Evolutionary conservation across 2,888 invertebrate species (phyloP).

Genomic region (Fragum sueziense): DNA sequence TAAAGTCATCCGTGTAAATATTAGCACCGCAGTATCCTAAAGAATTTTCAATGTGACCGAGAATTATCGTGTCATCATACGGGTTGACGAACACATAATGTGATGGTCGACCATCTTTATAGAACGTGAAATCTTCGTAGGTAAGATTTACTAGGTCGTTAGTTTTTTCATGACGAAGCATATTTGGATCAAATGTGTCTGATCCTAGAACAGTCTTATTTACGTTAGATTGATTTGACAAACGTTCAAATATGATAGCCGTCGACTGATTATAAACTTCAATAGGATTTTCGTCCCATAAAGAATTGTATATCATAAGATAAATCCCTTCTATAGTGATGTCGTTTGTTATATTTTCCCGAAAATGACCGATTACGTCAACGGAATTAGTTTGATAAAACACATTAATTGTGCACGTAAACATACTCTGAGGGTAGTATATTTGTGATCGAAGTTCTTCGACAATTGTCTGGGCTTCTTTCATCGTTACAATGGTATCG

Average conservation of each 20-base stretch:
- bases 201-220: not conserved
- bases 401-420: not conserved
- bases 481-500: not conserved
- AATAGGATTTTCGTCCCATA: not conserved
- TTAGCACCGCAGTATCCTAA: not conserved
- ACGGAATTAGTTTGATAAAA: not conserved
- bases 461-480: not conserved
- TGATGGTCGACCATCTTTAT: not conserved
- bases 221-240: not conserved
- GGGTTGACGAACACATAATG: not conserved
- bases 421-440: not conserved
- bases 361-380: not conserved
- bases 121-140: not conserved
- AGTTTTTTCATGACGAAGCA: not conserved
- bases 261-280: not conserved
- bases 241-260: not conserved
- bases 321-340: not conserved
- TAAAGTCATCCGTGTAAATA: not conserved
- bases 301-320: not conserved
- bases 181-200: not conserved
- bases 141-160: not conserved
- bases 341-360: not conserved
- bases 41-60: not conserved
- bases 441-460: not conserved
- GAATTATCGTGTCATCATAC: not conserved